Evolutionary conservation across 1,140 invertebrate species (phyloP), one percentile per base, ranked within the genome.

Genomic region (Teleopsis dalmanni): DNA sequence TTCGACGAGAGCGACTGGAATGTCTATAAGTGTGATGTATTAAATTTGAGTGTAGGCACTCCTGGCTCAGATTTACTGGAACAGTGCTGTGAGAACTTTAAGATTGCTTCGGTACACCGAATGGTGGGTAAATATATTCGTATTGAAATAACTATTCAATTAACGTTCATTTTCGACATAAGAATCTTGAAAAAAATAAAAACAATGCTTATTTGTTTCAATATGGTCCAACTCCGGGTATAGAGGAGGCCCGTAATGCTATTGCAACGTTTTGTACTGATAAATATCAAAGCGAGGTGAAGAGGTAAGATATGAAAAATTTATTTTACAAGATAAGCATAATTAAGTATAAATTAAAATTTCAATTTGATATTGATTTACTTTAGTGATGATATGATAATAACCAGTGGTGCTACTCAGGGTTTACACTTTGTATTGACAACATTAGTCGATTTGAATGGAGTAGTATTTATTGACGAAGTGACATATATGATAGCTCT

Each of bases 401-500:
- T 82, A 3, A 83, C 81, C 1, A 77, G 76, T 40, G 82, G 82
- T 3, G 82, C 82, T 3, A 75, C 80, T 0, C 75, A 81, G 51
- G 82, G 81, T 3, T 55, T 84, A 3, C 76, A 80, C 52, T 51
- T 82, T 18, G 55, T 79, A n/a, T 53, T 81, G 1, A 76, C 73
- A 13, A 75, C 75, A 6, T 52, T 84, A 26, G 67, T 84, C 31
- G 72, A 74, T n/a, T 73, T 76, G 11, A 71, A 76, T 44, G 76
- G 74, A 3, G 60, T 77, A 21, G 76, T 84, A 29, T 85, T 84
- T 59, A 75, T 83, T 8, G 83, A 85, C 56, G 78, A 84, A 64
- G 78, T 76, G 23, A 81, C 81, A 11, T 85, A 84, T 53, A 84
- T 83, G 73, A 75, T 80, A 53, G 81, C 79, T 7, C 56, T 81